Evolutionary conservation across 2,888 invertebrate species (phyloP), one percentile per base, ranked within the genome.

Genomic region (Dusona sp.): DNA sequence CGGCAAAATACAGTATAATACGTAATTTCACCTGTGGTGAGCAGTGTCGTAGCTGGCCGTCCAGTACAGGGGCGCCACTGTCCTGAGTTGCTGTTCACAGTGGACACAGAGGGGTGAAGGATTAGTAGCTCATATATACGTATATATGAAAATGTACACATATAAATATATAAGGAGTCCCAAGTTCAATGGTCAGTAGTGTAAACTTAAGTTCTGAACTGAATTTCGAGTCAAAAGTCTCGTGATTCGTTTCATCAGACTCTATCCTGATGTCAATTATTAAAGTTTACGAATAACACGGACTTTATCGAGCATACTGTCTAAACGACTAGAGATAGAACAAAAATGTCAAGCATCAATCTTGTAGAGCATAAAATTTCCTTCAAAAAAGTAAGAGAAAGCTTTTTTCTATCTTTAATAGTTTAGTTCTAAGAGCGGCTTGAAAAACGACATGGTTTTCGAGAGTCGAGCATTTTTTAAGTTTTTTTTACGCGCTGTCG

Each of bases 51-150:
- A 93, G 90, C 89, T 93, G 87, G 92, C 93, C 89, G 92, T 93
- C 93, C 92, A 93, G 88, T 93, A 93, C 88, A 93, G 93, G 90
- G 93, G 93, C 93, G 93, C 93, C 93, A 93, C 93, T 91, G 93
- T 93, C 92, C 89, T 89, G 90, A 90, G 91, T 92, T 91, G 90
- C 90, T 89, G 90, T 89, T 91, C 90, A 91, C 92, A 91, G 89
- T 90, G 87, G 88, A 85, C 88, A 90, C 91, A 91, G 89, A 83
- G 51, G 25, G 48, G 64, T 22, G 68, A 36, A 36, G 19, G 38
- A 81, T 68, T 57, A 57, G 13, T 29, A 22, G 36, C 51, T 16
- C 51, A 2, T 79, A n/a, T 54, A 70, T 70, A 79, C 29, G 16
- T 61, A 61, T 61, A 61, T 61, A 29, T 61, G 2, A 61, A 29